Evolutionary conservation across 2,113 vertebrate genomes (phyloP), one percentile per base, ranked within the genome.

Genomic region (Cryptomyrus ogoouensis): DNA sequence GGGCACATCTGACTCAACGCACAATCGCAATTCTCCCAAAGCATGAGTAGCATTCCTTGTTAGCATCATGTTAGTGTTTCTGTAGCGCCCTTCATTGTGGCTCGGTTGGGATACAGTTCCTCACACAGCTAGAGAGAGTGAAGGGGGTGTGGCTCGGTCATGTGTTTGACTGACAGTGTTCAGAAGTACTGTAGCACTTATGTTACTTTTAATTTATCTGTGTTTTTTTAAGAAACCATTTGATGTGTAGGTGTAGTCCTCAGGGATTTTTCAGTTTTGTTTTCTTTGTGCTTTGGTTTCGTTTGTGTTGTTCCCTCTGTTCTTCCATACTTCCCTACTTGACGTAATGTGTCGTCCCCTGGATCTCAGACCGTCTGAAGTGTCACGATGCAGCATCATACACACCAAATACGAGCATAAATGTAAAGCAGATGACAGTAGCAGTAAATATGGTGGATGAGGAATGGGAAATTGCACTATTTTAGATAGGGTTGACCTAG

Each of bases 381-480:
- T 85, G 49, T 19, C 21, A 47, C 10, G 47, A 17, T 87, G 74
- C 62, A 91, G 92, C 91, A 93, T 91, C 91, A 90, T 24, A 27
- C 39, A 58, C 91, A 94, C 88, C 91, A 93, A 94, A 93, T 93
- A 93, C 88, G 92, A 91, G 91, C 90, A 89, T 91, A 90, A 93
- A 92, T 88, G 52, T 89, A 88, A 90, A 27, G 44, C 52, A 31
- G 31, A 44, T 44, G 52, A 42, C 53, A 47, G 77, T 91, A 42
- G 42, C 56, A 91, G 90, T 90, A 92, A 85, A 93, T 27, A 91
- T 91, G 90, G 91, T 91, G 93, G 92, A 95, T 90, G 52, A 94
- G 90, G 94, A 96, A 95, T 96, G 94, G 94, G 92, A 92, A 94
- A 83, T 94, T 95, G 94, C 93, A 94, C 94, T 94, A 90, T 94